Evolutionary conservation across 2,797 vertebrate genomes (phyloP), one percentile per base, ranked within the genome.

Genomic region (Naso thynnoides): DNA sequence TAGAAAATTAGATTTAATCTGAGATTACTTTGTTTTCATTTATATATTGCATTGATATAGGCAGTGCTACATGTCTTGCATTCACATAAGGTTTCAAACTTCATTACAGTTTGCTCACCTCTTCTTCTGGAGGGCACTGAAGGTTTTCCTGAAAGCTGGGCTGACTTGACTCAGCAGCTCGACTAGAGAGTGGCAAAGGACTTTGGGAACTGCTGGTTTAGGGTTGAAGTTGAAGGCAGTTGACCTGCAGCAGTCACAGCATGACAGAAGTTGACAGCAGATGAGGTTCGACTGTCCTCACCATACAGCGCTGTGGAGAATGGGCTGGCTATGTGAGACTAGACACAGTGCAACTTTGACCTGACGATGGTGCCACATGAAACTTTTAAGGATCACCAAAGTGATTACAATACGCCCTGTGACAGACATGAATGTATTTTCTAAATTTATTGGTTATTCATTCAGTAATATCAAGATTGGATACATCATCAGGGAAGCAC

Each of bases 131-230:
- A 99, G 92, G 54, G 91, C 82, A 0, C 91, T 94, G 42, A 98
- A 98, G 91, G 96, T 97, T 90, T 95, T 98, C 93, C 96, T 99
- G 94, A 99, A 99, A 69, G 94, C 88, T n/a, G 96, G 96, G 91
- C 97, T 98, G 92, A 98, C 96, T 86, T 98, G 97, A 89, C 93
- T 96, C 79, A 99, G 93, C 64, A 99, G 95, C 83, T 99, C 97
- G 55, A 98, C 95, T 60, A 99, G 90, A 88, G 97, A 97, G 92
- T 99, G 98, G 93, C 96, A 97, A 76, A 98, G 95, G 93, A 95
- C 94, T 84, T 95, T 97, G 82, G 98, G 97, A 79, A 92, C 94
- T 70, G 96, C 96, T 55, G 97, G 97, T 86, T 98, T 99, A 49
- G 98, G 98, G 87, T 96, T 99, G 89, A 99, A 99, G 85, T 87